phyloP scores from a whole-genome alignment of 2,797 vertebrate genomes.

The Anniella stebbinsi region DNA sequence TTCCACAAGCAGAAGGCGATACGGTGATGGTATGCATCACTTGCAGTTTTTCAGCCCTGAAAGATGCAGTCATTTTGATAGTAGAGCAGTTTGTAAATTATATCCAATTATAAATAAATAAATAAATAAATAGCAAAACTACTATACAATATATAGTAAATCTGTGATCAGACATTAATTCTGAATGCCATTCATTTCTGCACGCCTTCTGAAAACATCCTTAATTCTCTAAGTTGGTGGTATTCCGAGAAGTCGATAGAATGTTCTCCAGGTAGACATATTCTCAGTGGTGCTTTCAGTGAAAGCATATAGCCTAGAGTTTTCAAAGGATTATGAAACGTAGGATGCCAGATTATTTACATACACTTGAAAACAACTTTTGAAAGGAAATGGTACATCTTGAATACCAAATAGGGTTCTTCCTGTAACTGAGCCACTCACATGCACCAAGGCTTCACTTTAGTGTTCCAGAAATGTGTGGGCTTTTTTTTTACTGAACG shows the following conservation, averaged over 20 bases:
- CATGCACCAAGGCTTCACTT: slow-evolving; percentile 27
- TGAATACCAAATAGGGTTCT: background rate
- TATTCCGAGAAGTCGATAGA: background rate
- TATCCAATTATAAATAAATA: background rate
- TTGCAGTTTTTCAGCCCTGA: background rate
- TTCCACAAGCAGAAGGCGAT: background rate
- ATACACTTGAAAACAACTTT: slow-evolving; percentile 29
- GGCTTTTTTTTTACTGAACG: slow-evolving; percentile 42
- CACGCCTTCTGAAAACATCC: background rate
- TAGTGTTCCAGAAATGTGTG: slow-evolving; percentile 34
- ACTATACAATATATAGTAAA: fast-evolving
- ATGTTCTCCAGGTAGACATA: background rate
- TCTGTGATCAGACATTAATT: background rate
- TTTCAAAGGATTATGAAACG: background rate
- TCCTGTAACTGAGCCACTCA: slow-evolving; percentile 9
- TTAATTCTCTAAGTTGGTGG: background rate
- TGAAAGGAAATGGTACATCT: slow-evolving; percentile 15
- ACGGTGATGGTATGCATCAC: too few species aligned
- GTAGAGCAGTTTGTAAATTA: background rate
- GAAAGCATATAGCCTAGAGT: background rate
- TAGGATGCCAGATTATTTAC: slow-evolving; percentile 16
- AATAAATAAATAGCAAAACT: background rate
- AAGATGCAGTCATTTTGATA: background rate
- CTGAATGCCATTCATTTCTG: background rate
- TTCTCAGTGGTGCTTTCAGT: background rate